These are phyloP conservation scores for Phymastichus coffea DNA, from an alignment of 1,140 invertebrate genomes.

Conservation along the genomic window DNA sequence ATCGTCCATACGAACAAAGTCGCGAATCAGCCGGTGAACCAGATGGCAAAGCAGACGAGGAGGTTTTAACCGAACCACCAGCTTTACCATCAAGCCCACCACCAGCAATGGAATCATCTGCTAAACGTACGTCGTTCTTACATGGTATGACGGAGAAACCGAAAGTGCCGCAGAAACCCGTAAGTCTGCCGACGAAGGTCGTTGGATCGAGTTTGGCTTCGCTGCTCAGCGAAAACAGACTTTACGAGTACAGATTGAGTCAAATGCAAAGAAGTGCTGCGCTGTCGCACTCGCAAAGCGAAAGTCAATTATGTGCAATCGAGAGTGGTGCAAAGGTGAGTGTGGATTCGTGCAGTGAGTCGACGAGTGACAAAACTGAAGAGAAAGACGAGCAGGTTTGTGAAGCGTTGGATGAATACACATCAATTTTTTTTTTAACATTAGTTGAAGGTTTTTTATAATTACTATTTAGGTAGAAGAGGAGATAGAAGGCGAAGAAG, in stretches of 20 bases:
- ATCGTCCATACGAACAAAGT: slow-evolving; percentile 58
- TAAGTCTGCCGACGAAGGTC: slow-evolving; percentile 25
- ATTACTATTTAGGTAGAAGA: slow-evolving; percentile 16
- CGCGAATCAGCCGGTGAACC: slow-evolving; percentile 77
- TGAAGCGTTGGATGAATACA: too few species aligned
- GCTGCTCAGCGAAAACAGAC: slow-evolving; percentile 20
- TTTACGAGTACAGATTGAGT: slow-evolving; percentile 17
- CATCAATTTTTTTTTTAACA: too few species aligned
- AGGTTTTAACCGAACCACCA: slow-evolving; percentile 65
- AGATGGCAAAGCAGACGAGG: slow-evolving; percentile 77
- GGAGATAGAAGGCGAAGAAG: slow-evolving; percentile 24
- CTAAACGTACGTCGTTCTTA: slow-evolving; percentile 62
- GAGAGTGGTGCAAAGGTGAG: neutral
- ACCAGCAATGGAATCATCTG: slow-evolving; percentile 47
- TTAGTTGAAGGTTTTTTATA: too few species aligned
- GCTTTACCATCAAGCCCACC: slow-evolving; percentile 67
- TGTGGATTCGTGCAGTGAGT: neutral
- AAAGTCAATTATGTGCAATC: slow-evolving; percentile 12
- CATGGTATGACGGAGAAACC: slow-evolving; percentile 59
- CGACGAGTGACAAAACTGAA: neutral
- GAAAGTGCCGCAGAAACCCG: slow-evolving; percentile 43
- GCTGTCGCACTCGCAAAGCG: slow-evolving; percentile 16
- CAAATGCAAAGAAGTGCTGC: neutral
- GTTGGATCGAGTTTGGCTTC: slow-evolving; percentile 16
- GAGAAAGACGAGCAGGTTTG: neutral